Percentiles rank a stretch among this genome's conserved stretches.
Conservation (phyloP, 1,140 invertebrate genomes). For the Reticulitermes speratus region DNA sequence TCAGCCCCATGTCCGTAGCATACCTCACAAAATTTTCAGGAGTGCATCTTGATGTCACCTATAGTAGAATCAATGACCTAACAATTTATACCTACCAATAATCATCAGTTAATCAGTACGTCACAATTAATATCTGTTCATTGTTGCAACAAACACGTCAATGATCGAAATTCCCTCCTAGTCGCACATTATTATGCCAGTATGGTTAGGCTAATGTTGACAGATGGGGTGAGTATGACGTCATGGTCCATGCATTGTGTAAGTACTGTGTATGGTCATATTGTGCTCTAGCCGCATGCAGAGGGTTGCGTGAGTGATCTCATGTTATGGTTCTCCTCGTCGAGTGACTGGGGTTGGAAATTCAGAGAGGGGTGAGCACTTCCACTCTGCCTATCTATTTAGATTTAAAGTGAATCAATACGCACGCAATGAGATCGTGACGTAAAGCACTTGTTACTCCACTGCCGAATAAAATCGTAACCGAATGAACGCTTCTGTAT, state of each 20-base stretch:
- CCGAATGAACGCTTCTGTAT: no score
- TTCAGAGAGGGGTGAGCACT: neutral
- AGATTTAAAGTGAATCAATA: neutral
- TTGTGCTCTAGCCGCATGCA: neutral
- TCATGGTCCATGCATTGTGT: slow-evolving; percentile 14
- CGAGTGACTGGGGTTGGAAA: slow-evolving; percentile 8
- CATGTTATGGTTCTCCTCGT: neutral
- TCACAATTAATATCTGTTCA: neutral
- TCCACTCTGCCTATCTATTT: neutral
- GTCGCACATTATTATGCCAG: slow-evolving; percentile 1
- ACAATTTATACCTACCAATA: neutral
- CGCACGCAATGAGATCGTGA: no score
- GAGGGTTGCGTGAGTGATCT: slow-evolving; percentile 1
- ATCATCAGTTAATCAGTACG: neutral
- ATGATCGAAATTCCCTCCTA: slow-evolving; percentile 1
- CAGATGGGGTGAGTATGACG: slow-evolving; percentile 8
- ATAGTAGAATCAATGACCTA: neutral
- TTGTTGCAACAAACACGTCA: neutral
- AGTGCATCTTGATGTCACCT: no score
- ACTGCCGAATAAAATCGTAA: no score
- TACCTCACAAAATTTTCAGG: no score
- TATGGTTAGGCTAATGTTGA: slow-evolving; percentile 7
- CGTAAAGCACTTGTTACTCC: no score
- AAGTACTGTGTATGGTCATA: slow-evolving; percentile 12
- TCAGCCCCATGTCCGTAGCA: no score